Conservation (phyloP, 2,113 vertebrate species). For the Hyperoodon ampullatus region DNA sequence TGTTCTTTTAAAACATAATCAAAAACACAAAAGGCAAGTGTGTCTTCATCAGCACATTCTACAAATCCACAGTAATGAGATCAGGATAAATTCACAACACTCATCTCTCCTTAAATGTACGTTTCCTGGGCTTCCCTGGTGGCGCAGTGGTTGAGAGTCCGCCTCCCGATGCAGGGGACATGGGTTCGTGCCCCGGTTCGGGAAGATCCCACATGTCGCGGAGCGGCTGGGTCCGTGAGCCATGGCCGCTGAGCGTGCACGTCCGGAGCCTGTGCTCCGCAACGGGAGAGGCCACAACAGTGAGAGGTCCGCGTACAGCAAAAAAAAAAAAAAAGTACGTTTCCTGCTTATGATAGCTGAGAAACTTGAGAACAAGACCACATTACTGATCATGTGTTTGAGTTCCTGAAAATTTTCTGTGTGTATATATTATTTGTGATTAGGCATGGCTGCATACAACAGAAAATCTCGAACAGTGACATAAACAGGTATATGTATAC, state of each 20-base stretch:
- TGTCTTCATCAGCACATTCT: neutral
- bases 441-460: neutral
- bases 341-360: conserved; percentile 59
- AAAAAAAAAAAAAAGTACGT: too few relatives aligned
- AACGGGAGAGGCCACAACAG: too few relatives aligned
- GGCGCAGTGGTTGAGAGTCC: too few relatives aligned
- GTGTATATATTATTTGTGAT: neutral
- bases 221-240: too few relatives aligned
- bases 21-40: neutral
- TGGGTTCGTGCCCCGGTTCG: too few relatives aligned
- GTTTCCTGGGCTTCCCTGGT: neutral
- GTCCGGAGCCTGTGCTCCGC: too few relatives aligned
- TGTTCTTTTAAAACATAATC: conserved; percentile 4
- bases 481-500: neutral
- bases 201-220: too few relatives aligned
- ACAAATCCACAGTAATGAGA: neutral
- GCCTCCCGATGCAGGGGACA: too few relatives aligned
- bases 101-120: neutral
- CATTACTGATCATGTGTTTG: conserved; percentile 32
- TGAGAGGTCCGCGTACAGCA: too few relatives aligned
- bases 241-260: too few relatives aligned
- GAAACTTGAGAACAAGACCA: conserved; percentile 62
- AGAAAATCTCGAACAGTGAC: neutral
- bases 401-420: conserved; percentile 68
- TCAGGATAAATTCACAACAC: neutral